These are phyloP conservation scores for Bufo gargarizans DNA, from an alignment of 2,113 vertebrate genomes.

Conservation along the genomic window DNA sequence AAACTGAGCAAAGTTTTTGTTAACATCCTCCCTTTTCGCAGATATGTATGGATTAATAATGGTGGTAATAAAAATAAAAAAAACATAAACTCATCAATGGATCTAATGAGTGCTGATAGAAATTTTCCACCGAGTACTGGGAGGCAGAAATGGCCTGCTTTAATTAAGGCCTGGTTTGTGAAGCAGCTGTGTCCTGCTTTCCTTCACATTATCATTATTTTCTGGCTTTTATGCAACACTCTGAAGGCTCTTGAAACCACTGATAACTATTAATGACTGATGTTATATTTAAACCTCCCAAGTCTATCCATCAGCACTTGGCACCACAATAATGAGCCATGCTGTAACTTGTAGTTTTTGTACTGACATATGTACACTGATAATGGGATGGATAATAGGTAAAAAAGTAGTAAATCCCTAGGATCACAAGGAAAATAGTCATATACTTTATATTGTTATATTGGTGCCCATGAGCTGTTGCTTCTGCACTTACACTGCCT, in stretches of 20 bases:
- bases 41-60: conserved; percentile 67
- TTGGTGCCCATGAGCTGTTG: no score
- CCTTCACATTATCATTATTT: conserved; percentile 31
- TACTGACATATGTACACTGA: neutral
- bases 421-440: neutral
- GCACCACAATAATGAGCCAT: neutral
- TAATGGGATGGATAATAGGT: neutral
- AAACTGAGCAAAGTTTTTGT: conserved; percentile 51
- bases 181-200: conserved; percentile 24
- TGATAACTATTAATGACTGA: neutral
- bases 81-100: conserved; percentile 45
- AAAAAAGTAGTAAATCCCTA: neutral
- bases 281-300: conserved; percentile 28
- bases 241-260: conserved; percentile 1
- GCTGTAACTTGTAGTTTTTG: neutral
- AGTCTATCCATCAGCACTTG: neutral
- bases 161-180: conserved; percentile 33
- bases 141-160: conserved; percentile 58
- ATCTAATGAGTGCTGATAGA: conserved; percentile 63
- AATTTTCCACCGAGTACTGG: neutral
- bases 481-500: no score
- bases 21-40: conserved; percentile 63
- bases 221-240: conserved; percentile 31
- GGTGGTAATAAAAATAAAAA: conserved; percentile 64
- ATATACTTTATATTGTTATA: neutral